Evolutionary conservation across 2,113 vertebrate genomes (phyloP).

Genomic region (Poeciliopsis retropinna): DNA sequence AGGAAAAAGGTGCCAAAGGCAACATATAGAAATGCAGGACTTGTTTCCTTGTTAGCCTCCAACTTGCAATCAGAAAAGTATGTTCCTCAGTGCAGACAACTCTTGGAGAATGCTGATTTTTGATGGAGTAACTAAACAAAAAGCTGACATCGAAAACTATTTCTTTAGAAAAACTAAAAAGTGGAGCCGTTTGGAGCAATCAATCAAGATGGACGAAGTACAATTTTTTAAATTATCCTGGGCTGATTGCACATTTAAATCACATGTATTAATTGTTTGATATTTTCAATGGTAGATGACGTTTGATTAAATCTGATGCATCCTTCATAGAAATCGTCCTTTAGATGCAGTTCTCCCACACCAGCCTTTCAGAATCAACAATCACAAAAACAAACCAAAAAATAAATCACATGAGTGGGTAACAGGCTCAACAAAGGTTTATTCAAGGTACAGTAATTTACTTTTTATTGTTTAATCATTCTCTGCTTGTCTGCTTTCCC

Average conservation of each 20-base stretch:
- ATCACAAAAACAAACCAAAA: slow-evolving; percentile 28
- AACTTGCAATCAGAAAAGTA: background rate
- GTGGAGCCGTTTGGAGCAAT: slow-evolving; percentile 34
- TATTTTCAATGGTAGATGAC: slow-evolving; percentile 25
- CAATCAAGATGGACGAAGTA: slow-evolving; percentile 54
- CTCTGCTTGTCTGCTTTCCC: background rate
- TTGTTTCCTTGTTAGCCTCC: background rate
- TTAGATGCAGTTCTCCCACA: background rate
- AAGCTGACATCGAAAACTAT: background rate
- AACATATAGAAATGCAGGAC: background rate
- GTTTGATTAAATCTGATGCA: slow-evolving; percentile 54
- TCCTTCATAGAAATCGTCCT: background rate
- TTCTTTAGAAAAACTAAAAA: background rate
- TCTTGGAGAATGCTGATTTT: background rate
- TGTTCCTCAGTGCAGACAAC: background rate
- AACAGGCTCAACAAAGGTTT: background rate
- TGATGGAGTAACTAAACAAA: background rate
- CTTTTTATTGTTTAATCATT: background rate
- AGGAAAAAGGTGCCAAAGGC: background rate
- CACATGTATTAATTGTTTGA: slow-evolving; percentile 31
- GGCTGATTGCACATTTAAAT: slow-evolving; percentile 38
- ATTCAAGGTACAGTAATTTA: background rate
- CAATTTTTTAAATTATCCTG: slow-evolving; percentile 58
- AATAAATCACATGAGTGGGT: background rate
- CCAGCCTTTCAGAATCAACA: slow-evolving; percentile 41